These are phyloP conservation scores for Rhinophrynus dorsalis DNA, from an alignment of 2,797 vertebrate genomes.

Conservation along the genomic window DNA sequence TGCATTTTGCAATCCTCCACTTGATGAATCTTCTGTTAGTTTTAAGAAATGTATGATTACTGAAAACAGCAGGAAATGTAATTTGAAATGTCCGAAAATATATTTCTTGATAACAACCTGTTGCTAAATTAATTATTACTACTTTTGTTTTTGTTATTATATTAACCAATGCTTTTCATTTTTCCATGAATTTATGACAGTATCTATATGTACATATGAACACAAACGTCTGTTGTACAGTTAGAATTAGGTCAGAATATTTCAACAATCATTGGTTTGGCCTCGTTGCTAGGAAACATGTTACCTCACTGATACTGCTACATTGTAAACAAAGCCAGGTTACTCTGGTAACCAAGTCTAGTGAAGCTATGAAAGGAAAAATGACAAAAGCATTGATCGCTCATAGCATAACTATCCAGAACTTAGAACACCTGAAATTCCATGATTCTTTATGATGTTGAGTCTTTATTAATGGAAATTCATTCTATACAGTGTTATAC, in stretches of 20 bases:
- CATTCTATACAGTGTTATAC: too few species aligned
- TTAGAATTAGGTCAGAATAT: slow-evolving; percentile 32
- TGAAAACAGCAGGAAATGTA: too few species aligned
- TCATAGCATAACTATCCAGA: slow-evolving; percentile 13
- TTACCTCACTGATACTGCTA: slow-evolving; percentile 41
- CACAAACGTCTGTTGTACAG: slow-evolving; percentile 2
- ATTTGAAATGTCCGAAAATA: too few species aligned
- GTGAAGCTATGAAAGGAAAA: slow-evolving; percentile 25
- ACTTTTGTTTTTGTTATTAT: not conserved
- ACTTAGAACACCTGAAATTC: too few species aligned
- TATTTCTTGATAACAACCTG: too few species aligned
- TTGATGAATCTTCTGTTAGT: too few species aligned
- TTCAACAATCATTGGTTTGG: slow-evolving; percentile 29
- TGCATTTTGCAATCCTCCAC: too few species aligned
- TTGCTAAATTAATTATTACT: too few species aligned
- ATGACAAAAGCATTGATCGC: slow-evolving; percentile 4
- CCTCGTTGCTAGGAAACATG: slow-evolving; percentile 41
- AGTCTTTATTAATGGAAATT: too few species aligned
- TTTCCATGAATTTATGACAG: not conserved
- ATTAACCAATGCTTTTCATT: not conserved
- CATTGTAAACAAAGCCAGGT: slow-evolving; percentile 41
- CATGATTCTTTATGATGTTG: too few species aligned
- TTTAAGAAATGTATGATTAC: too few species aligned
- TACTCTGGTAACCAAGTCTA: slow-evolving; percentile 30
- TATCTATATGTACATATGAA: not conserved